These are phyloP conservation scores for Eupeodes luniger DNA, from an alignment of 2,888 invertebrate genomes.

Conservation along the genomic window DNA sequence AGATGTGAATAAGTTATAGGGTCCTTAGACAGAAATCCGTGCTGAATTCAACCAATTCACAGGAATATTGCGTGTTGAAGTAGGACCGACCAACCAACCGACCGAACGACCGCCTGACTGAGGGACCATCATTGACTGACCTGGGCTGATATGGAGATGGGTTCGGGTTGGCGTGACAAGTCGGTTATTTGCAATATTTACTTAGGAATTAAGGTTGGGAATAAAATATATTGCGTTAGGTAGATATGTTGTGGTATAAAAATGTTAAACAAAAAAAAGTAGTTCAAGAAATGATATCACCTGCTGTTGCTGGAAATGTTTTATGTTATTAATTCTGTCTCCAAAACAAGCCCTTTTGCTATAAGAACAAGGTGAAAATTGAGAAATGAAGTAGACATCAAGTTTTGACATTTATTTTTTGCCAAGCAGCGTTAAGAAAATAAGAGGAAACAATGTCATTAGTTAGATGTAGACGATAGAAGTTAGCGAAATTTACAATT, in stretches of 20 bases:
- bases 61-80: constrained; percentile 53
- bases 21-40: constrained; percentile 52
- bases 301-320: constrained; percentile 7
- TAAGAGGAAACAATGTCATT: no score
- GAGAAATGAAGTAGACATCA: background rate
- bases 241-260: constrained; percentile 30
- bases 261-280: background rate
- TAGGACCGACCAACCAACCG: background rate
- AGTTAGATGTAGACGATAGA: background rate
- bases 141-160: background rate
- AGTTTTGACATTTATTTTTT: background rate
- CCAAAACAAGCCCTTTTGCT: constrained; percentile 11
- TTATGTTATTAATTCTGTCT: background rate
- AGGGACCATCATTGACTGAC: background rate
- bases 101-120: background rate
- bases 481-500: background rate
- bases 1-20: constrained; percentile 61
- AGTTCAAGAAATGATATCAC: constrained; percentile 25
- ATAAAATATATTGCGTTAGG: background rate
- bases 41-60: constrained; percentile 24
- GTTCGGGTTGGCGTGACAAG: constrained; percentile 60
- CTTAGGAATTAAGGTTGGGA: constrained; percentile 46
- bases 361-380: background rate
- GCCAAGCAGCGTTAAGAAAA: background rate
- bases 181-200: constrained; percentile 34